These are phyloP conservation scores for Phlogophora meticulosa DNA, from an alignment of 2,888 invertebrate genomes.

Conservation along the genomic window DNA sequence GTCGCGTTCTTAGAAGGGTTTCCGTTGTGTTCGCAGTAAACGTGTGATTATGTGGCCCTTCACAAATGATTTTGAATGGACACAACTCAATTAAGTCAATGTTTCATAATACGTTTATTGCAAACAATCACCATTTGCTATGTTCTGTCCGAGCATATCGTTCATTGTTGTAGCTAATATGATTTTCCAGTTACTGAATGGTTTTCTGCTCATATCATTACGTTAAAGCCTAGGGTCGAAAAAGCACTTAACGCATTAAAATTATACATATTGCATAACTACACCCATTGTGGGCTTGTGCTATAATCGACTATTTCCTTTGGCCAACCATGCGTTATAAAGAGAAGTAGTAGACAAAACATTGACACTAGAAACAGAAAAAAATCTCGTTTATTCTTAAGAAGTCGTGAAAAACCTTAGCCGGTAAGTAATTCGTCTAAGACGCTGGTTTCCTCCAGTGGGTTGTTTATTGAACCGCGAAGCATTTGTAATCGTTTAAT, in stretches of 20 bases:
- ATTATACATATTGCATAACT: conserved; percentile 31
- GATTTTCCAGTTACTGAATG: conserved; percentile 9
- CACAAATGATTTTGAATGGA: not conserved
- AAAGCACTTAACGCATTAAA: conserved; percentile 10
- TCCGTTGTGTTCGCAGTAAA: conserved; percentile 40
- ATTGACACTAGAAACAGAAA: conserved; percentile 7
- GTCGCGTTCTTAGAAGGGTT: conserved; percentile 64
- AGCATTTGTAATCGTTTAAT: conserved; percentile 92
- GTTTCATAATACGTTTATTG: not conserved
- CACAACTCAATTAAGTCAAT: not conserved
- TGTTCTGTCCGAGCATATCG: conserved; percentile 6
- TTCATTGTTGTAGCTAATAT: not conserved
- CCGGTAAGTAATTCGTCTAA: conserved; percentile 85
- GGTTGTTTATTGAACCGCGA: conserved; percentile 90
- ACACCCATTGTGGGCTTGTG: conserved; percentile 35
- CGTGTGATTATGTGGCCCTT: conserved; percentile 3
- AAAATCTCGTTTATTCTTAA: conserved; percentile 22
- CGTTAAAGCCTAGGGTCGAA: not conserved
- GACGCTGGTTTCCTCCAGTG: conserved; percentile 81
- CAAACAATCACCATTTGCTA: not conserved
- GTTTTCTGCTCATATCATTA: not conserved
- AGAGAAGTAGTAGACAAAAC: conserved; percentile 30
- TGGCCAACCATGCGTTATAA: conserved; percentile 14
- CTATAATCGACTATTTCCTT: conserved; percentile 38
- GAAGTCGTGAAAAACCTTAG: conserved; percentile 59